These are phyloP conservation scores for Heliconius congener DNA, from an alignment of 1,140 invertebrate genomes.

Conservation along the genomic window DNA sequence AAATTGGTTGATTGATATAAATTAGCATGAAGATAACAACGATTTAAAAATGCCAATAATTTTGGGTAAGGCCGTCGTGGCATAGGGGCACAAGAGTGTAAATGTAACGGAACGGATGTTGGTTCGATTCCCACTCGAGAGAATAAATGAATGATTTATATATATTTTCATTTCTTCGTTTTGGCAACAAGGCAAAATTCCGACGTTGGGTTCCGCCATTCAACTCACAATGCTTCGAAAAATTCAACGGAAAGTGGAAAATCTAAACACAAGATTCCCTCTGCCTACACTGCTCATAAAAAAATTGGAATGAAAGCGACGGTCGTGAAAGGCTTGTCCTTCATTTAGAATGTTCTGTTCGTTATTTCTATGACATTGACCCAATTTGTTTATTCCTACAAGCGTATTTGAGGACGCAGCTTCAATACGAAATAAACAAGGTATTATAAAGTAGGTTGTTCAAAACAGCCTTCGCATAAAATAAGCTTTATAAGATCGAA, in stretches of 20 bases:
- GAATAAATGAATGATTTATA: too few species aligned
- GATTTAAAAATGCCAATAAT: not conserved
- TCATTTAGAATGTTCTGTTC: not conserved
- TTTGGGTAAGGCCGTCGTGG: not conserved
- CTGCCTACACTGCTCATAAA: too few species aligned
- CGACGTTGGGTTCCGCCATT: too few species aligned
- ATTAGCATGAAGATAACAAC: not conserved
- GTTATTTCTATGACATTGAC: conserved; percentile 32
- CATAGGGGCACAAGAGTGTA: too few species aligned
- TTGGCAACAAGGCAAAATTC: too few species aligned
- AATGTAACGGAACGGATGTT: too few species aligned
- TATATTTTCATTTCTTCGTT: too few species aligned
- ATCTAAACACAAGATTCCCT: too few species aligned
- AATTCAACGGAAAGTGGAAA: too few species aligned
- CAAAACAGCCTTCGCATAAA: conserved; percentile 29
- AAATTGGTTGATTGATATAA: not conserved
- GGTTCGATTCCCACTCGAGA: too few species aligned
- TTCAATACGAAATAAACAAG: conserved; percentile 23
- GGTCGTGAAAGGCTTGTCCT: conserved; percentile 10
- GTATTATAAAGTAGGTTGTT: conserved; percentile 32
- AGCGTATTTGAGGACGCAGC: conserved; percentile 17
- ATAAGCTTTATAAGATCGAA: conserved; percentile 34
- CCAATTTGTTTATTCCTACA: conserved; percentile 25
- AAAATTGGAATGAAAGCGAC: conserved; percentile 8
- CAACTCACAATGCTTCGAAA: too few species aligned